These are phyloP conservation scores for Agelas oroides DNA, from an alignment of 37 sponge, comb jelly and placozoan genomes.

Conservation along the genomic window DNA sequence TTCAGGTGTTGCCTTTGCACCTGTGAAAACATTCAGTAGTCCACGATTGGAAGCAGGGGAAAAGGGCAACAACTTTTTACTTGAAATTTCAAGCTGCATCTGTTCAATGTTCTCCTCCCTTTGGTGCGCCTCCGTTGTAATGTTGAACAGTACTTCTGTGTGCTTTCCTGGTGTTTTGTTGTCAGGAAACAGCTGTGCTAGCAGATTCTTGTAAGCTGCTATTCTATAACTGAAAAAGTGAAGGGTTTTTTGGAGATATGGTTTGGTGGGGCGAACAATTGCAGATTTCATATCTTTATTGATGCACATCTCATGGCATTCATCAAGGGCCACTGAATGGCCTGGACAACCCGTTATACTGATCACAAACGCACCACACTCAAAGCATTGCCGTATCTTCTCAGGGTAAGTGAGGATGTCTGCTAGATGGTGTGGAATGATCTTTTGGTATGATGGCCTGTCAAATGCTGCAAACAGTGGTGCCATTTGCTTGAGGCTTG, in stretches of 20 bases:
- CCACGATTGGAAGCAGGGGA: no score
- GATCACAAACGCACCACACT: constrained; percentile 11
- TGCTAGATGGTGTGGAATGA: constrained; percentile 33
- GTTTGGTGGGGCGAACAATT: constrained; percentile 24
- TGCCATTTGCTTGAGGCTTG: constrained; percentile 20
- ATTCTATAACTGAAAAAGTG: constrained; percentile 44
- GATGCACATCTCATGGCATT: constrained; percentile 32
- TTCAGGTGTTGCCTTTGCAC: no score
- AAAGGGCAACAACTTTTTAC: no score
- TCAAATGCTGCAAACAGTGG: constrained; percentile 26
- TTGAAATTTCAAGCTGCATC: no score
- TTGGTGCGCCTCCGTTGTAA: no score
- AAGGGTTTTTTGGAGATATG: constrained; percentile 45
- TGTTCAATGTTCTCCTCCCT: no score
- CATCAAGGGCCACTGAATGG: constrained; percentile 36
- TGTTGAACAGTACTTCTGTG: no score
- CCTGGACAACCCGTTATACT: not conserved
- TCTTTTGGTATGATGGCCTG: constrained; percentile 10
- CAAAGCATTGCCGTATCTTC: not conserved
- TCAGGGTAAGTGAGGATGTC: constrained; percentile 8
- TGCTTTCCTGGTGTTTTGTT: no score
- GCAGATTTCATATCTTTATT: constrained; percentile 34
- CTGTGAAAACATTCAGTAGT: no score
- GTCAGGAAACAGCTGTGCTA: not conserved
- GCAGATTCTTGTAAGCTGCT: not conserved